Evolutionary conservation across 2,113 vertebrate genomes (phyloP).

Genomic region (Rattus rattus): DNA sequence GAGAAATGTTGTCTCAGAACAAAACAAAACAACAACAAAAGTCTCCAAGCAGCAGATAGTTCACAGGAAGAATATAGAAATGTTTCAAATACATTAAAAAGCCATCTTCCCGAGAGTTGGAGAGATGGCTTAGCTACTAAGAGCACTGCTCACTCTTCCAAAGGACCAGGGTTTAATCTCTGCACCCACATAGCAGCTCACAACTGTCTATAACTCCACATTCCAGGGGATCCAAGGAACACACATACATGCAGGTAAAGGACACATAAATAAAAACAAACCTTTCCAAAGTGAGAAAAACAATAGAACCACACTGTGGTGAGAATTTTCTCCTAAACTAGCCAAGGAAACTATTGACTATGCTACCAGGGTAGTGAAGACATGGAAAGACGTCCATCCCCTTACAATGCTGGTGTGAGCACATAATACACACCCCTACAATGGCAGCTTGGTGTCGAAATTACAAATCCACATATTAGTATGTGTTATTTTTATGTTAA

Average conservation of each 20-base stretch:
- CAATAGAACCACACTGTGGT: neutral
- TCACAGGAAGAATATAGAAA: neutral
- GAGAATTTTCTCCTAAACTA: neutral
- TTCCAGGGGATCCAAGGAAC: neutral
- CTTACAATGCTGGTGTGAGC: neutral
- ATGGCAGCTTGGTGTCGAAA: neutral
- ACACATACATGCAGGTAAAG: neutral
- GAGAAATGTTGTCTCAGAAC: neutral
- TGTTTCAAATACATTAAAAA: constrained; percentile 1
- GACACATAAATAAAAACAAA: neutral
- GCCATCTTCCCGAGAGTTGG: no score
- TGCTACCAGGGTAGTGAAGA: neutral
- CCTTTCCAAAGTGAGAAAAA: neutral
- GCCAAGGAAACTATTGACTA: neutral
- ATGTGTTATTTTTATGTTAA: neutral
- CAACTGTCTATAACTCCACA: neutral
- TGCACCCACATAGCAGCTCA: neutral
- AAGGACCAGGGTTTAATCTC: neutral
- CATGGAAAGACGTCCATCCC: neutral
- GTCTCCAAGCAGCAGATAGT: neutral
- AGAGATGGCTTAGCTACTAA: neutral
- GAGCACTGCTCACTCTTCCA: neutral
- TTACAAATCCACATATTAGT: neutral
- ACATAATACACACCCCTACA: neutral
- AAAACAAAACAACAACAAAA: neutral